A percentile compares a stretch with the other conserved stretches of the same genome.
Evolutionary conservation across 2,888 invertebrate genomes (phyloP).

Genomic region (Neoitamus cyanurus): DNA sequence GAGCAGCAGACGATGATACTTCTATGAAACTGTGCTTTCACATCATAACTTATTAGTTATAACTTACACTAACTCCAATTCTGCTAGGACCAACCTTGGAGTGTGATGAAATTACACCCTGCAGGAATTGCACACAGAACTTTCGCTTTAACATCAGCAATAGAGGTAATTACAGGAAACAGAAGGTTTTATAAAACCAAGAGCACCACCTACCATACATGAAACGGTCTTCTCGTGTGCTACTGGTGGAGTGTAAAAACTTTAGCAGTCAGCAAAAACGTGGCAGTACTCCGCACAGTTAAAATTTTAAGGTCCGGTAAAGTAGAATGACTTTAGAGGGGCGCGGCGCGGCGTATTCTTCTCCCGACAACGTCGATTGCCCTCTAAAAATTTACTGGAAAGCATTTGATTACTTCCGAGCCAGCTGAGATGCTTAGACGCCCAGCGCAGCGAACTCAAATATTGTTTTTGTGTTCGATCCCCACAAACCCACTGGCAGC

Average conservation of each 20-base stretch:
- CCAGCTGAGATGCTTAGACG: neutral
- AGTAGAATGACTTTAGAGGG: neutral
- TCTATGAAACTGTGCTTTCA: neutral
- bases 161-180: neutral
- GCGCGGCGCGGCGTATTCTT: neutral
- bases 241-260: neutral
- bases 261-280: neutral
- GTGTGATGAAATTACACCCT: neutral
- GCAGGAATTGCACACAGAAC: neutral
- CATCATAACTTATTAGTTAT: neutral
- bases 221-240: neutral
- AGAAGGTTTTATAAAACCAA: neutral
- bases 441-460: neutral
- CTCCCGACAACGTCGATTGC: neutral
- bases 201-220: neutral
- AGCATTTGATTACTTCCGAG: neutral
- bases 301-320: neutral
- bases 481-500: neutral
- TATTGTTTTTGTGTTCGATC: neutral
- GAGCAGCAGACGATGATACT: neutral
- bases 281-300: neutral
- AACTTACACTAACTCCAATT: neutral
- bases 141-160: neutral
- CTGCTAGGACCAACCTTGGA: too few relatives aligned
- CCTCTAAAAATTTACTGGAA: neutral